Percentiles rank a stretch among this genome's conserved stretches.
phyloP scores from a whole-genome alignment of 2,797 vertebrate species.

The Pteronotus mesoamericanus region DNA sequence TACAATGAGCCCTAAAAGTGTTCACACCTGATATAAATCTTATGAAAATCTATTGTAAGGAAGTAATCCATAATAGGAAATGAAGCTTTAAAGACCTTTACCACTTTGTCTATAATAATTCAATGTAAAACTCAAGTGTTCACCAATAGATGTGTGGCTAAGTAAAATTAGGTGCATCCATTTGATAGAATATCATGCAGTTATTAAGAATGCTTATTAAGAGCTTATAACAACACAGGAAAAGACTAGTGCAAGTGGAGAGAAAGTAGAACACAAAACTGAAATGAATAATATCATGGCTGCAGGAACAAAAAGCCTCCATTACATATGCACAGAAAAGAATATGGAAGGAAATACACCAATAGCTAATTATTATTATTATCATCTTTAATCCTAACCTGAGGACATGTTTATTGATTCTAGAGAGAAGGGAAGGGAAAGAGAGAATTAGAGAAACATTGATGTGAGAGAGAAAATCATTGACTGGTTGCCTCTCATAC shows the following conservation, averaged over 20 bases:
- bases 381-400: neutral
- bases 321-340: neutral
- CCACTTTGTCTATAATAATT: neutral
- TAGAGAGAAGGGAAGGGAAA: neutral
- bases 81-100: neutral
- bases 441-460: neutral
- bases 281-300: neutral
- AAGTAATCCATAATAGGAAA: constrained; percentile 20
- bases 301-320: neutral
- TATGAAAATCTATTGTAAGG: neutral
- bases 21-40: neutral
- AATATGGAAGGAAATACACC: neutral
- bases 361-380: neutral
- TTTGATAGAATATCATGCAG: neutral
- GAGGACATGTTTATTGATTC: neutral
- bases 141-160: neutral
- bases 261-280: neutral
- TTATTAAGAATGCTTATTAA: neutral
- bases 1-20: neutral
- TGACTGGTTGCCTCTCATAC: neutral
- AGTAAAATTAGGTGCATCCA: neutral
- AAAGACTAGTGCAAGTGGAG: neutral
- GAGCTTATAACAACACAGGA: neutral
- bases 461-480: neutral
- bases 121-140: neutral